Evolutionary conservation across 2,888 invertebrate species (phyloP).

Genomic region (Boloria selene): DNA sequence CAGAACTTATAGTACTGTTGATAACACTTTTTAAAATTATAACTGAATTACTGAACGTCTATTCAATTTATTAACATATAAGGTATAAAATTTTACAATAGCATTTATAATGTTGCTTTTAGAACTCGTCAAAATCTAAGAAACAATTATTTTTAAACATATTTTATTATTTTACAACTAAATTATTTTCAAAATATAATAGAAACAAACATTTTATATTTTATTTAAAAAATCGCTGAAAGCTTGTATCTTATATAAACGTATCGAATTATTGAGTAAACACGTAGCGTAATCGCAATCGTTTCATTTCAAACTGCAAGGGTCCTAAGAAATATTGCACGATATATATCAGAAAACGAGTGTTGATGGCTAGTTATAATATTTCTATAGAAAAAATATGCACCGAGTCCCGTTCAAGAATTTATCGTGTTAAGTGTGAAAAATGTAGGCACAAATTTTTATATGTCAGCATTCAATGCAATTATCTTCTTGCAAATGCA

Average conservation of each 20-base stretch:
- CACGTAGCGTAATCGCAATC: conserved; percentile 76
- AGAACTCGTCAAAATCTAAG: no score
- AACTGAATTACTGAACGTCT: no score
- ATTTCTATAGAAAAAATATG: conserved; percentile 22
- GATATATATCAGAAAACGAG: conserved; percentile 65
- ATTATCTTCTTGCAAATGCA: conserved; percentile 23
- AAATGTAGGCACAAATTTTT: conserved; percentile 31
- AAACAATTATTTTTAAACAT: no score
- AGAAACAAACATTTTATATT: not conserved
- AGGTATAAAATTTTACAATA: no score
- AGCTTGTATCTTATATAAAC: conserved; percentile 42
- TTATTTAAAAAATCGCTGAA: not conserved
- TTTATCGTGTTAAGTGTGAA: conserved; percentile 27
- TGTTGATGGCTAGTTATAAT: conserved; percentile 58
- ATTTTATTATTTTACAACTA: no score
- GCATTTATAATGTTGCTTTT: no score
- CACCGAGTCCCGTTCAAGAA: conserved; percentile 11
- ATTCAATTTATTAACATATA: no score
- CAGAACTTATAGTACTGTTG: no score
- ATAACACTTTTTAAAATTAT: no score
- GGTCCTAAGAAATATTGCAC: conserved; percentile 68
- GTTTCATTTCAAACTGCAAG: conserved; percentile 73
- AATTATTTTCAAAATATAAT: not conserved
- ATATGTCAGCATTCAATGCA: conserved; percentile 20
- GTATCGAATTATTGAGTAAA: conserved; percentile 82